A percentile compares a stretch with the other conserved stretches of the same genome.
Evolutionary conservation across 35 echinoderm and acorn worm genomes (phyloP).

Genomic region (Apostichopus parvimensis): DNA sequence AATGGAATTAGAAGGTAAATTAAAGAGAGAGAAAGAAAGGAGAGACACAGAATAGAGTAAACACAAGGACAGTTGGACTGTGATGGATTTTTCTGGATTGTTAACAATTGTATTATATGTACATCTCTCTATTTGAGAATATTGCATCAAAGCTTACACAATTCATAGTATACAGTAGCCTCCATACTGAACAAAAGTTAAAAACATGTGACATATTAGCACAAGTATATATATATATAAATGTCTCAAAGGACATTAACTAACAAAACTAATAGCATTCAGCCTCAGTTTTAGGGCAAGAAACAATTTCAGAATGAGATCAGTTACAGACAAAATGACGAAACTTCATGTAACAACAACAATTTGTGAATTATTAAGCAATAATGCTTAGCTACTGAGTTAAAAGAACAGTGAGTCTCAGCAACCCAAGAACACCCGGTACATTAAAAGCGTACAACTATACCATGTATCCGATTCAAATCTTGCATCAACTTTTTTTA

Average conservation of each 20-base stretch:
- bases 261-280: background rate
- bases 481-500: background rate
- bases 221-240: background rate
- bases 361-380: background rate
- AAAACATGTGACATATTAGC: background rate
- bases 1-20: too few relatives aligned
- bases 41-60: too few relatives aligned
- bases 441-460: background rate
- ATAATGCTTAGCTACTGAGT: background rate
- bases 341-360: background rate
- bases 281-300: background rate
- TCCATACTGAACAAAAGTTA: background rate
- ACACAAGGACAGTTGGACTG: too few relatives aligned
- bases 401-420: background rate
- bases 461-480: background rate
- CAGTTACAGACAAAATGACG: background rate
- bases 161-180: background rate
- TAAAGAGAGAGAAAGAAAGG: too few relatives aligned
- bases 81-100: background rate
- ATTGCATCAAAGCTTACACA: background rate
- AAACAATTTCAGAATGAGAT: background rate
- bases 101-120: background rate
- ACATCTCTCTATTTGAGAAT: background rate
- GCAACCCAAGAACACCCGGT: background rate
- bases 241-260: background rate